These are phyloP conservation scores for Acrocyrtus sp. DNA, from an alignment of 2,888 invertebrate genomes.

Conservation along the genomic window DNA sequence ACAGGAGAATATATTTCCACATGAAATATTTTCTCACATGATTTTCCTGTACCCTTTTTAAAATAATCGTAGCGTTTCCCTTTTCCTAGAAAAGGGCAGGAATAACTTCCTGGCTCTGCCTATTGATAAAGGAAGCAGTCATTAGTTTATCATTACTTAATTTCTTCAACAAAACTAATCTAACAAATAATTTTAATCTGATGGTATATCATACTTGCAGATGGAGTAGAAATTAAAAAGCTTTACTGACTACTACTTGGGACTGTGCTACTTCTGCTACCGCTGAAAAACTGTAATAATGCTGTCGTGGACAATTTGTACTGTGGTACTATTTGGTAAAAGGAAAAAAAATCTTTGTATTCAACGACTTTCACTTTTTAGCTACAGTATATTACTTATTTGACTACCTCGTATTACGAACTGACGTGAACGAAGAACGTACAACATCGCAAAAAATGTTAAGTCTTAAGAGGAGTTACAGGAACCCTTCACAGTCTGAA, in stretches of 20 bases:
- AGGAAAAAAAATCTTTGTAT: background rate
- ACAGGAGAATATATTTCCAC: background rate
- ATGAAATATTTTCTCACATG: no score
- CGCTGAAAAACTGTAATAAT: slow-evolving; percentile 24
- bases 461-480: no score
- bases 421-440: slow-evolving; percentile 12
- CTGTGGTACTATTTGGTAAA: slow-evolving; percentile 33
- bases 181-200: slow-evolving; percentile 32
- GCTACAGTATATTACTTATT: slow-evolving; percentile 4
- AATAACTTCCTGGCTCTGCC: no score
- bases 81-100: no score
- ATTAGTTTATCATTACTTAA: background rate
- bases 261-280: slow-evolving; percentile 41
- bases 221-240: slow-evolving; percentile 46
- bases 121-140: background rate
- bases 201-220: slow-evolving; percentile 42
- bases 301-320: slow-evolving; percentile 31
- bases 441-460: slow-evolving; percentile 4
- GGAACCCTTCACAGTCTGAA: no score
- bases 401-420: slow-evolving; percentile 1
- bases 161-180: no score
- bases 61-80: no score
- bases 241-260: slow-evolving; percentile 44
- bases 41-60: no score
- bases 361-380: slow-evolving; percentile 38